Evolutionary conservation across 1,140 invertebrate species (phyloP).

Genomic region (Catajapyx aquilonaris): DNA sequence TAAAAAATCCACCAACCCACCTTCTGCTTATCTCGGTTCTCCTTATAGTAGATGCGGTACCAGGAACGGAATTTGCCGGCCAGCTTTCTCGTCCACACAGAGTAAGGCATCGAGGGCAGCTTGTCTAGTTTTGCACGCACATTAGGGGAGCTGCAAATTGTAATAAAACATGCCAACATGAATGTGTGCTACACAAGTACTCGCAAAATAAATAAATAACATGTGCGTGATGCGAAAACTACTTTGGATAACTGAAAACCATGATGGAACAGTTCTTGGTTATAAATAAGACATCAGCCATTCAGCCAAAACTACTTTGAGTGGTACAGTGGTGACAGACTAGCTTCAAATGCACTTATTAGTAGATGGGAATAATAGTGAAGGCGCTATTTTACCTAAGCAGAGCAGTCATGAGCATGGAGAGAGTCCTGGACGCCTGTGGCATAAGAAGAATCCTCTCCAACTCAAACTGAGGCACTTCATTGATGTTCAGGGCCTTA

Average conservation of each 20-base stretch:
- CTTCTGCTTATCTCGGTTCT: constrained; percentile 23
- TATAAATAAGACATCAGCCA: neutral
- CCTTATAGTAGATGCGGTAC: constrained; percentile 29
- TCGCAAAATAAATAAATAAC: neutral
- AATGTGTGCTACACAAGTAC: too few species aligned
- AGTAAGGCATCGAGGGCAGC: constrained; percentile 33
- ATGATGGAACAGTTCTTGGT: neutral
- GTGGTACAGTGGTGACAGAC: neutral
- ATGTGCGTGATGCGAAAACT: neutral
- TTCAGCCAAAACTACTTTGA: neutral
- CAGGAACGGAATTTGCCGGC: constrained; percentile 25
- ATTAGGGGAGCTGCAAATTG: constrained; percentile 9
- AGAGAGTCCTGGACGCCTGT: constrained; percentile 28
- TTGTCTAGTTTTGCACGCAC: constrained; percentile 17
- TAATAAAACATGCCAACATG: neutral
- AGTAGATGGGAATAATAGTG: neutral
- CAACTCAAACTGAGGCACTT: constrained; percentile 33
- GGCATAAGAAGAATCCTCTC: constrained; percentile 36
- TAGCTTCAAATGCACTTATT: neutral
- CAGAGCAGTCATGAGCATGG: constrained; percentile 33
- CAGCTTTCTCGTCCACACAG: constrained; percentile 32
- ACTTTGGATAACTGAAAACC: neutral
- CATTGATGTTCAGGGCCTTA: constrained; percentile 23
- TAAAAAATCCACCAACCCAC: too few species aligned
- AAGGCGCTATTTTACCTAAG: constrained; percentile 17